A percentile compares a stretch with the other conserved stretches of the same genome.
Evolutionary conservation across 2,888 invertebrate genomes (phyloP).

Genomic region (Drosophila mimica): DNA sequence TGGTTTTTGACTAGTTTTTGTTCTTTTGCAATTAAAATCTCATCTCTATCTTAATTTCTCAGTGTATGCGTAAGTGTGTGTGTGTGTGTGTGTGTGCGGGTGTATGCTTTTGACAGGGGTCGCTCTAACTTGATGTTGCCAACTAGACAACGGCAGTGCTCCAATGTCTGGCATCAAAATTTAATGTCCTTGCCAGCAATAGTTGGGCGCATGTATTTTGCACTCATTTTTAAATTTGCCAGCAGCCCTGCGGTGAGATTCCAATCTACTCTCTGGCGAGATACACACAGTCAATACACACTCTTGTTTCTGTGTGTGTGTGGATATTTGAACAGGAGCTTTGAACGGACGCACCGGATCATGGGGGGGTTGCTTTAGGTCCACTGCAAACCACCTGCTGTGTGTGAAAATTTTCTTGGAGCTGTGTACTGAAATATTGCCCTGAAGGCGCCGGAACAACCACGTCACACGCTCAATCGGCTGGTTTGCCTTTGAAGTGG

Average conservation of each 20-base stretch:
- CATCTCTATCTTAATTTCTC: neutral
- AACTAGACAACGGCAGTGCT: constrained; percentile 21
- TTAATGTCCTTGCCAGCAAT: constrained; percentile 72
- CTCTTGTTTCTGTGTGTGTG: neutral
- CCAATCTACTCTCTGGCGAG: constrained; percentile 17
- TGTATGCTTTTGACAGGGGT: constrained; percentile 44
- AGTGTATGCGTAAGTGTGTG: neutral
- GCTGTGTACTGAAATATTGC: constrained; percentile 3
- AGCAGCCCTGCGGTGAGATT: constrained; percentile 25
- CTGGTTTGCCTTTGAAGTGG: constrained; percentile 25
- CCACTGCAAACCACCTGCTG: neutral
- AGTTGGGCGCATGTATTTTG: constrained; percentile 51
- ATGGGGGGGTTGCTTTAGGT: constrained; percentile 8
- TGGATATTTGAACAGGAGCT: constrained; percentile 25
- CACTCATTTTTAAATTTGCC: constrained; percentile 62
- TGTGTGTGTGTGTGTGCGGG: neutral
- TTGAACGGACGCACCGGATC: constrained; percentile 20
- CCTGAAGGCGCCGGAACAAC: constrained; percentile 24
- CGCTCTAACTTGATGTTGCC: constrained; percentile 36
- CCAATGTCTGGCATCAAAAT: constrained; percentile 64
- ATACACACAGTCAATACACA: constrained; percentile 10
- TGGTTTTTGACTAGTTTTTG: too few species aligned
- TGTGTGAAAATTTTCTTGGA: constrained; percentile 16
- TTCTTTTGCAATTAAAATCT: neutral
- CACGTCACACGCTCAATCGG: constrained; percentile 32